These are phyloP conservation scores for Pissodes strobi DNA, from an alignment of 1,140 invertebrate species.

Conservation along the genomic window DNA sequence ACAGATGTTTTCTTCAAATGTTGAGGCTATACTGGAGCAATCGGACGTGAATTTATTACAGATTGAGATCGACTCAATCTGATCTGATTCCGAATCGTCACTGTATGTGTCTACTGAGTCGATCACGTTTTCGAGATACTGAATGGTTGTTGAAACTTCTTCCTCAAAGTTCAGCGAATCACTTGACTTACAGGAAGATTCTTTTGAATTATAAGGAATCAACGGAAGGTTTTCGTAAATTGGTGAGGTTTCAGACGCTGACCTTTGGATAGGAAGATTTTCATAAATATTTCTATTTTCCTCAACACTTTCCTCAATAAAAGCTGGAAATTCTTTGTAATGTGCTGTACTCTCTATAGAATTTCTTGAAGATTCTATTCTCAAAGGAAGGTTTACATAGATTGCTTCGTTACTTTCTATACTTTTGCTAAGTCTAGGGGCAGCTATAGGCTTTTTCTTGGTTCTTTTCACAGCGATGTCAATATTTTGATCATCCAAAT, in stretches of 20 bases:
- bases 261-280: constrained; percentile 3
- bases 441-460: constrained; percentile 16
- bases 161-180: constrained; percentile 16
- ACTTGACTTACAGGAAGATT: neutral
- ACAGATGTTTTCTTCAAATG: neutral
- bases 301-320: neutral
- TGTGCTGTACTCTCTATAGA: neutral
- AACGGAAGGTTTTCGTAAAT: constrained; percentile 24
- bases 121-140: constrained; percentile 20
- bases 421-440: constrained; percentile 14
- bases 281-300: constrained; percentile 5
- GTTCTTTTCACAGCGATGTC: neutral
- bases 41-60: neutral
- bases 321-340: neutral
- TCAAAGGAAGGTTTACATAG: constrained; percentile 14
- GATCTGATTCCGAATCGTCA: constrained; percentile 5
- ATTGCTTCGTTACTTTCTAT: neutral
- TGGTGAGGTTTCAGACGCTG: neutral
- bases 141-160: constrained; percentile 16
- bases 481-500: constrained; percentile 6
- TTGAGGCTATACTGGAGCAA: neutral
- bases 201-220: neutral
- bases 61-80: neutral
- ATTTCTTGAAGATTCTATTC: neutral
- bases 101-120: constrained; percentile 8